A percentile compares a stretch with the other conserved stretches of the same genome.
Evolutionary conservation across 2,797 vertebrate genomes (phyloP).

Genomic region (Lithobates sylvaticus): DNA sequence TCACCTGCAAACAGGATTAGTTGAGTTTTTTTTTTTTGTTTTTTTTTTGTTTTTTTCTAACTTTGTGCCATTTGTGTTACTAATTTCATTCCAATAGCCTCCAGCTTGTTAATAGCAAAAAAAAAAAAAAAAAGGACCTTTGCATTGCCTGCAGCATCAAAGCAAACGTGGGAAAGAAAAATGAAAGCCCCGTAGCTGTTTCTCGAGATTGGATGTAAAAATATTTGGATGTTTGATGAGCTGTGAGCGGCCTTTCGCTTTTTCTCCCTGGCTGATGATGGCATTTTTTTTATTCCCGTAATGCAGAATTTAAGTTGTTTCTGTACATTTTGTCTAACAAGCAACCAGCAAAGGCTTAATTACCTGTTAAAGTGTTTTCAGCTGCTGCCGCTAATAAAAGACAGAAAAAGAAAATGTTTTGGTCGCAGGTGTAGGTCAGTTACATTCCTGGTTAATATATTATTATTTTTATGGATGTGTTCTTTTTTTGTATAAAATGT

Average conservation of each 20-base stretch:
- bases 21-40: background rate
- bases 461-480: background rate
- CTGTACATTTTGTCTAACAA: background rate
- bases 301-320: background rate
- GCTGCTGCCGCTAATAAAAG: background rate
- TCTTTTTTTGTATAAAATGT: too few relatives aligned
- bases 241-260: background rate
- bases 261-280: background rate
- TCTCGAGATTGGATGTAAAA: conserved; percentile 1
- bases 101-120: conserved; percentile 34
- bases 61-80: conserved; percentile 18
- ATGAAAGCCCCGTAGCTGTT: background rate
- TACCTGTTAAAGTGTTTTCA: conserved; percentile 10
- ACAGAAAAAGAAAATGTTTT: background rate
- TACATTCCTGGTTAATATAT: background rate
- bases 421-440: background rate
- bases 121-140: conserved; percentile 11
- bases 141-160: conserved; percentile 1
- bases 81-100: conserved; percentile 39
- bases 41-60: background rate
- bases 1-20: conserved; percentile 57
- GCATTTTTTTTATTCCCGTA: background rate
- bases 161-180: background rate
- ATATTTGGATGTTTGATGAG: conserved; percentile 11
- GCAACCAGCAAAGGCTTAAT: background rate